Conservation (phyloP, 2,888 invertebrate genomes). For the Tanytarsus gracilentus region DNA sequence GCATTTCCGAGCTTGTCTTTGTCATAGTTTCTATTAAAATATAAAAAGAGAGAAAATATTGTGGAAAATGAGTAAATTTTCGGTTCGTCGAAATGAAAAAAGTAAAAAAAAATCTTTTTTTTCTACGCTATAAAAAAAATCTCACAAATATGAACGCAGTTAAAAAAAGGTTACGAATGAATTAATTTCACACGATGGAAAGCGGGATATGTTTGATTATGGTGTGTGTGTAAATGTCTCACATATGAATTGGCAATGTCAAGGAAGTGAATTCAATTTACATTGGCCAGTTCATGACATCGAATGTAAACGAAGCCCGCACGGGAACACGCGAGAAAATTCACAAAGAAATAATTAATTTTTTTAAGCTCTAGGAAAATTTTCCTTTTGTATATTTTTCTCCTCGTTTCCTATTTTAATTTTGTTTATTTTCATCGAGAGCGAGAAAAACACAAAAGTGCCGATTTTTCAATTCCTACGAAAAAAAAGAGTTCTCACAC, state of each 20-base stretch:
- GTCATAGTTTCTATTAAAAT: conserved; percentile 29
- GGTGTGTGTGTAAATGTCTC: background rate
- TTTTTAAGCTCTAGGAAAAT: background rate
- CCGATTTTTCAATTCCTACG: background rate
- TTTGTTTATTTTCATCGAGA: conserved; percentile 8
- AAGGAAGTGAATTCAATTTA: background rate
- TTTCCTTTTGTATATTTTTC: background rate
- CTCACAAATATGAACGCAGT: conserved; percentile 21
- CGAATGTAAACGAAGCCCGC: background rate
- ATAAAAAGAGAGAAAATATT: conserved; percentile 1
- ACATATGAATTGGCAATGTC: background rate
- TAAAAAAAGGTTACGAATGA: conserved; percentile 15
- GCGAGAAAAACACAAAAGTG: background rate
- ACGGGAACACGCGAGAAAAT: background rate
- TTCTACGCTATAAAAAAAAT: conserved; percentile 4
- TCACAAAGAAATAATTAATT: conserved; percentile 8
- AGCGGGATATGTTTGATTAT: conserved; percentile 3
- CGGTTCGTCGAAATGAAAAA: background rate
- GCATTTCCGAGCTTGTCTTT: conserved; percentile 29
- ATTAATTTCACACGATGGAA: conserved; percentile 25
- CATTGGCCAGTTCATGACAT: background rate
- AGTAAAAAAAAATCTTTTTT: conserved; percentile 3
- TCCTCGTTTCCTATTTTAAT: background rate
- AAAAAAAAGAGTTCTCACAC: background rate
- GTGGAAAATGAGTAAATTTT: conserved; percentile 6